These are phyloP conservation scores for Arnoldichthys spilopterus DNA, from an alignment of 2,797 vertebrate genomes.

Conservation along the genomic window DNA sequence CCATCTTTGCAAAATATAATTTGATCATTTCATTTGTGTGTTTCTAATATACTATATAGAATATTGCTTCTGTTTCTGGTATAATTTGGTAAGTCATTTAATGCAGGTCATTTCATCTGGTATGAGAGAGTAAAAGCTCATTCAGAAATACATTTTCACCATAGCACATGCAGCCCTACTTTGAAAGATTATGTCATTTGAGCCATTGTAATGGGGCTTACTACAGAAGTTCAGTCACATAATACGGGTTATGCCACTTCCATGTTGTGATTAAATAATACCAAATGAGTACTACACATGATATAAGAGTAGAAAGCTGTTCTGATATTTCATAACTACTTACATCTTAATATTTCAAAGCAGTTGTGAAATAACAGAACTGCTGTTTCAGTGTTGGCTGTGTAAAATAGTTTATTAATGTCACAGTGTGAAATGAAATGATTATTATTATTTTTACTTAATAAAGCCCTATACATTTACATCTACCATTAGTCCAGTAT, in stretches of 20 bases:
- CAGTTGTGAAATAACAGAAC: slow-evolving; percentile 7
- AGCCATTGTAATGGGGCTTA: slow-evolving; percentile 8
- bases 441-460: neutral
- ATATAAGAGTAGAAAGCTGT: slow-evolving; percentile 5
- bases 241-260: slow-evolving; percentile 29
- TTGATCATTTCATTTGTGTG: slow-evolving; percentile 26
- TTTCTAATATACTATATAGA: slow-evolving; percentile 41
- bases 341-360: neutral
- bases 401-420: neutral
- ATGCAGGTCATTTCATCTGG: slow-evolving; percentile 1
- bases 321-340: slow-evolving; percentile 10
- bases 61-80: slow-evolving; percentile 38
- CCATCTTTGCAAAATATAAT: slow-evolving; percentile 52
- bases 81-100: neutral
- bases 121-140: neutral
- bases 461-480: neutral
- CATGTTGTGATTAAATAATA: slow-evolving; percentile 17
- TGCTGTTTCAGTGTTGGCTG: neutral
- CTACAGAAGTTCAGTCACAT: slow-evolving; percentile 10
- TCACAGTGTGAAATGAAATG: neutral
- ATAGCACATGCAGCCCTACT: slow-evolving; percentile 16
- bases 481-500: neutral
- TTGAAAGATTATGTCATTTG: slow-evolving; percentile 14
- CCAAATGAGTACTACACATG: slow-evolving; percentile 4
- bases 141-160: slow-evolving; percentile 9